Evolutionary conservation across 1,140 invertebrate species (phyloP), one percentile per base, ranked within the genome.

Genomic region (Drosophila pseudoobscura): DNA sequence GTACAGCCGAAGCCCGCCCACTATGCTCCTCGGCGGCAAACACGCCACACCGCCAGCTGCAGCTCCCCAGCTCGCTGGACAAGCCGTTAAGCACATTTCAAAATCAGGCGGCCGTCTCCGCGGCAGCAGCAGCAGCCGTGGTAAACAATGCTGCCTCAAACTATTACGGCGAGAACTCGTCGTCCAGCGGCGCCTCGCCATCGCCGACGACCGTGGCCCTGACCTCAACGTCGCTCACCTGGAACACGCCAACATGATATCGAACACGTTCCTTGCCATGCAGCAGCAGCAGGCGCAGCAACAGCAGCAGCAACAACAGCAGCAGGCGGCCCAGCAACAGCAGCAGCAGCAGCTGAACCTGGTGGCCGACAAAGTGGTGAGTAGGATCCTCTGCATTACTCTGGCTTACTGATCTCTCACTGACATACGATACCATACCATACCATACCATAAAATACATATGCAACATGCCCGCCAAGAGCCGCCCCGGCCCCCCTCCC

Each of bases 221-320:
- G 13, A 91, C 90, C 45, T 85, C 90, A 3, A 90, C 90, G 11
- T 90, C 90, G 59, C 55, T 91, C 22, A 80, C 80, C 65, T 91
- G 90, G 90, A 91, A 91, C 59, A 77, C 87, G 13, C 90, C 44
- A 80, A 80, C 17, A 91, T 91, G 90, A 78, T 91, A 73, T 90
- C 89, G n/a, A 91, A 91, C 61, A 91, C 90, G 39, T 91, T 91
- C 71, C 68, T 91, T 58, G 89, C 90, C 49, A 91, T 91, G 90
- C 87, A 91, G 57, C 89, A 91, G 63, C 89, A 91, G 53, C 88
- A 90, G 58, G 69, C 73, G 6, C 89, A 91, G 46, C 79, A 84
- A 53, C 85, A 89, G 6, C 85, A 90, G 43, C 89, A 90, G 39
- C 78, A 87, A 57, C 83, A 88, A 20, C 83, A 88, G 35, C 72